Percentiles rank a stretch among this genome's conserved stretches.
Evolutionary conservation across 2,113 vertebrate genomes (phyloP).

Genomic region (Malaclemys terrapin): DNA sequence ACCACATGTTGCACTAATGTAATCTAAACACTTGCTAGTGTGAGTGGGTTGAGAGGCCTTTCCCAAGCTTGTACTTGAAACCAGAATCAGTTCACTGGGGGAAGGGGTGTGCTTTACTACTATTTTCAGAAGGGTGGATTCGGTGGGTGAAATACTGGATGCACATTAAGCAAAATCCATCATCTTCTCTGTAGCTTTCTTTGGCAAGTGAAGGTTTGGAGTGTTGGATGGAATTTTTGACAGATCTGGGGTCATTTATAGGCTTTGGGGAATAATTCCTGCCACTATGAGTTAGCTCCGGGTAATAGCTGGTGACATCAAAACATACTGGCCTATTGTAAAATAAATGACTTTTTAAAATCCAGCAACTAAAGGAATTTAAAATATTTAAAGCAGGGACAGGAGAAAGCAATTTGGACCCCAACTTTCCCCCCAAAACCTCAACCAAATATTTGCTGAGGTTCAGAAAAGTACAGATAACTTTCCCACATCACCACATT

Average conservation of each 20-base stretch:
- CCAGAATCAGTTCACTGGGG: no score
- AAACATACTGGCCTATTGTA: not conserved
- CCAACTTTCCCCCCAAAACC: not conserved
- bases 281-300: not conserved
- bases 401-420: not conserved
- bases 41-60: no score
- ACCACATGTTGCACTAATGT: no score
- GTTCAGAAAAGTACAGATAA: not conserved
- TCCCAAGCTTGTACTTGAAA: no score
- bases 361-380: not conserved
- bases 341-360: not conserved
- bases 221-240: not conserved
- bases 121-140: not conserved
- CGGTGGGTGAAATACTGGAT: not conserved
- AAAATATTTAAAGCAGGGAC: not conserved
- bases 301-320: not conserved
- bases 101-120: not conserved
- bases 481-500: not conserved
- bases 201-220: slow-evolving; percentile 1
- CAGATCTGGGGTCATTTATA: not conserved
- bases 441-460: not conserved
- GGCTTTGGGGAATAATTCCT: not conserved
- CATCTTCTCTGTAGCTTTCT: slow-evolving; percentile 21
- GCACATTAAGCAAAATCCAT: not conserved
- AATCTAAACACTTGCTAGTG: no score